These are phyloP conservation scores for Rhagologus leucostigma DNA, from an alignment of 2,113 vertebrate species.

Conservation along the genomic window DNA sequence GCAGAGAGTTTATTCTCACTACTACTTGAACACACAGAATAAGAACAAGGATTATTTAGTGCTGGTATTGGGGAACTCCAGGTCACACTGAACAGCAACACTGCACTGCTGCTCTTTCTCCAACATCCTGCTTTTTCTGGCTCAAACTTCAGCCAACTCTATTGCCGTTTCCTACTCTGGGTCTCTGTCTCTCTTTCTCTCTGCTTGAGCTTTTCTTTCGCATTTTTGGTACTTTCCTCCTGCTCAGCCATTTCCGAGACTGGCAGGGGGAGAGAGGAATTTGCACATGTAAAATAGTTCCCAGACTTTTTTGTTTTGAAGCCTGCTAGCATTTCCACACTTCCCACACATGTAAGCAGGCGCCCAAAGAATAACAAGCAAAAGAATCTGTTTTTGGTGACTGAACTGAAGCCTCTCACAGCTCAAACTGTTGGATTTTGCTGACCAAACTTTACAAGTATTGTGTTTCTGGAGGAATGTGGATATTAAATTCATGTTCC, in stretches of 20 bases:
- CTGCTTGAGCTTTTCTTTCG: background rate
- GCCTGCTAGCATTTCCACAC: constrained; percentile 29
- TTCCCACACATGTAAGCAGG: constrained; percentile 46
- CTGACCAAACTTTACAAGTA: background rate
- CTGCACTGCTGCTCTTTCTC: background rate
- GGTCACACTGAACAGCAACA: background rate
- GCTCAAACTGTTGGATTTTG: background rate
- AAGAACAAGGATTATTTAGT: background rate
- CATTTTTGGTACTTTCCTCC: background rate
- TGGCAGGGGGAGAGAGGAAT: background rate
- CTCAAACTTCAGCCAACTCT: background rate
- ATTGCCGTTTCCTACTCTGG: background rate
- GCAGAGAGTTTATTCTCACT: background rate
- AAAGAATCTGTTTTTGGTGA: constrained; percentile 15
- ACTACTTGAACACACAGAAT: background rate
- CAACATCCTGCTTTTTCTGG: background rate
- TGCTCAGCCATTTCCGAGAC: constrained; percentile 9
- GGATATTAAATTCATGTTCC: background rate
- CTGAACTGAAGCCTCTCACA: background rate
- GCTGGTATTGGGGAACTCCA: background rate
- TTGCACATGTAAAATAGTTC: constrained; percentile 28
- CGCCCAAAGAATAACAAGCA: constrained; percentile 6
- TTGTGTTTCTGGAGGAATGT: background rate
- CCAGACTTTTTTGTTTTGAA: constrained; percentile 51
- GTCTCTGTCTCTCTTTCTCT: background rate